Percentiles rank a stretch among this genome's conserved stretches.
Conservation (phyloP, 2,797 vertebrate species). For the Myotis findleyi region DNA sequence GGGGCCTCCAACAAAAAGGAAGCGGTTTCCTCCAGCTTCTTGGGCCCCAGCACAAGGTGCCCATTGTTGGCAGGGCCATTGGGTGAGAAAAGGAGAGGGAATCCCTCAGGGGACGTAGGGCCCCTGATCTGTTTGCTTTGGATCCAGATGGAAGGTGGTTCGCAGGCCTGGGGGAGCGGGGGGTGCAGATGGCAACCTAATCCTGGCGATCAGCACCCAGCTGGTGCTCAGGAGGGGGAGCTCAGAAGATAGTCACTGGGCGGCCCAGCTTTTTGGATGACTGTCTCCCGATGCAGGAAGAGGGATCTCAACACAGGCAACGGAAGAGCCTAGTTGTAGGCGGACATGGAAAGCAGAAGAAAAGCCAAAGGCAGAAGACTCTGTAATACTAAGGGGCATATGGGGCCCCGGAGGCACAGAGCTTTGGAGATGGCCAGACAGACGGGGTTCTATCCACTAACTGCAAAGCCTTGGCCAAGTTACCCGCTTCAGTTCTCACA, state of each 20-base stretch:
- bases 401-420: not conserved
- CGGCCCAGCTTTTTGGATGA: not conserved
- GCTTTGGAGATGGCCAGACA: not conserved
- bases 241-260: not conserved
- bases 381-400: not conserved
- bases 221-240: not conserved
- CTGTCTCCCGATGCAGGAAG: not conserved
- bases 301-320: not conserved
- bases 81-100: not conserved
- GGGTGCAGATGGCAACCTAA: not conserved
- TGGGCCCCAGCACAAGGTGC: not conserved
- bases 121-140: conserved; percentile 42
- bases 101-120: not conserved
- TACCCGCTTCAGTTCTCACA: not conserved
- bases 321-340: not conserved
- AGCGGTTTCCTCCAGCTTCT: not conserved
- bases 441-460: not conserved
- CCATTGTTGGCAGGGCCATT: not conserved
- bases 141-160: conserved; percentile 15
- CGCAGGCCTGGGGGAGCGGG: not conserved
- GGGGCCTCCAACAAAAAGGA: not conserved
- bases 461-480: not conserved
- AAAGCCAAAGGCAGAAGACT: conserved; percentile 18
- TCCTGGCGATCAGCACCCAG: not conserved
- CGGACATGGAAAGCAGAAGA: not conserved